Conservation (phyloP, 2,113 vertebrate species). For the Boulengeromyrus knoepffleri region DNA sequence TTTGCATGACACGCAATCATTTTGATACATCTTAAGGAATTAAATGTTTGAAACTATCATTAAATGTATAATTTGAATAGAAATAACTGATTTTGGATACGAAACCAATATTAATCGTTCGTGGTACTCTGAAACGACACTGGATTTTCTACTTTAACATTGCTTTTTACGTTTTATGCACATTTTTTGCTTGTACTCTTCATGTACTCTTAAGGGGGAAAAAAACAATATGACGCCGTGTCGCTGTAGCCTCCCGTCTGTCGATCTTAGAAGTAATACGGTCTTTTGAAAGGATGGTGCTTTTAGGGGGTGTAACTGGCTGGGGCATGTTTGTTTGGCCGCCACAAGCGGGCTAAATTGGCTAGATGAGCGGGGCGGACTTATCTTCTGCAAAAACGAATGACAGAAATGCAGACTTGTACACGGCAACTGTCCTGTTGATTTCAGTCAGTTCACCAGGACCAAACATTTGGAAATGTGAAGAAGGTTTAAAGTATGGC, state of each 20-base stretch:
- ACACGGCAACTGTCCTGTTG: conserved; percentile 27
- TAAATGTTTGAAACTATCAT: neutral
- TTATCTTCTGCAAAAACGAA: neutral
- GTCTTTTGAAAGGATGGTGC: neutral
- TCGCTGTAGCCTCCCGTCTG: neutral
- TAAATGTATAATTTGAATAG: neutral
- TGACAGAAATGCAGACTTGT: conserved; percentile 36
- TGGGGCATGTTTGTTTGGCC: conserved; percentile 12
- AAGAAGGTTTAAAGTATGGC: conserved; percentile 84
- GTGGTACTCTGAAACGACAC: neutral
- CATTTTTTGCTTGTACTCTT: neutral
- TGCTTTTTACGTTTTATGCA: neutral
- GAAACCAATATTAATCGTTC: neutral
- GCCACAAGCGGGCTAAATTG: neutral
- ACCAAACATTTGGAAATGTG: conserved; percentile 67
- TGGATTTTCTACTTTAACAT: neutral
- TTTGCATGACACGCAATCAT: neutral
- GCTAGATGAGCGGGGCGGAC: conserved; percentile 28
- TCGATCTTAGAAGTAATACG: neutral
- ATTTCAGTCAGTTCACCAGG: conserved; percentile 52
- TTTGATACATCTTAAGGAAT: neutral
- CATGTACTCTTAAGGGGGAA: neutral
- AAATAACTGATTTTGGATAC: neutral
- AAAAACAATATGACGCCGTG: neutral
- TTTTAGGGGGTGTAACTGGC: neutral